Percentiles rank a stretch among this genome's conserved stretches.
These are phyloP conservation scores for Tridacna gigas DNA, from an alignment of 2,888 invertebrate species.

Conservation along the genomic window DNA sequence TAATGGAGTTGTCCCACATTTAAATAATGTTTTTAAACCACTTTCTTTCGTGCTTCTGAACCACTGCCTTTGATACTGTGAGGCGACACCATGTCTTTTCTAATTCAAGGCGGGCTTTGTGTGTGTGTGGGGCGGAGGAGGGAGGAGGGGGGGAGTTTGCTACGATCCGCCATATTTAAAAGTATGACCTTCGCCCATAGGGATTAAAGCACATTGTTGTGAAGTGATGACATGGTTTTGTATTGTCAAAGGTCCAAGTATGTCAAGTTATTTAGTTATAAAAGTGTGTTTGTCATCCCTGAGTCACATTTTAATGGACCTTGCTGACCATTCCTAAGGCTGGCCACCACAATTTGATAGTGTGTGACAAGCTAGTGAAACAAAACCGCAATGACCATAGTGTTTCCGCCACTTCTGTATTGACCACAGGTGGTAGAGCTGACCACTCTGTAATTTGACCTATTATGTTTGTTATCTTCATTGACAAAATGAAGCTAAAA, in stretches of 20 bases:
- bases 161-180: too few relatives aligned
- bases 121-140: too few relatives aligned
- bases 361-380: neutral
- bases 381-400: slow-evolving; percentile 14
- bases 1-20: too few relatives aligned
- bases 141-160: too few relatives aligned
- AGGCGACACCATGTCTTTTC: too few relatives aligned
- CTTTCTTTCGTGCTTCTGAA: too few relatives aligned
- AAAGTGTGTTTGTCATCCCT: neutral
- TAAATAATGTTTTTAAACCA: too few relatives aligned
- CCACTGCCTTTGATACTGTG: too few relatives aligned
- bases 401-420: slow-evolving; percentile 5
- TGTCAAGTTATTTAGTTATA: neutral
- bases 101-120: too few relatives aligned
- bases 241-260: neutral
- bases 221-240: too few relatives aligned
- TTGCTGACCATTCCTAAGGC: slow-evolving; percentile 1
- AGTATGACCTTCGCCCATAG: too few relatives aligned
- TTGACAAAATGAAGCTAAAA: neutral
- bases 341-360: slow-evolving; percentile 11
- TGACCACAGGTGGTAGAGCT: slow-evolving; percentile 17
- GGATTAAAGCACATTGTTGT: too few relatives aligned
- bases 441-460: slow-evolving; percentile 15
- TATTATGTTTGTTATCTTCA: neutral
- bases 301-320: slow-evolving; percentile 21